These are phyloP conservation scores for Asarcornis scutulata DNA, from an alignment of 2,113 vertebrate species.

Conservation along the genomic window DNA sequence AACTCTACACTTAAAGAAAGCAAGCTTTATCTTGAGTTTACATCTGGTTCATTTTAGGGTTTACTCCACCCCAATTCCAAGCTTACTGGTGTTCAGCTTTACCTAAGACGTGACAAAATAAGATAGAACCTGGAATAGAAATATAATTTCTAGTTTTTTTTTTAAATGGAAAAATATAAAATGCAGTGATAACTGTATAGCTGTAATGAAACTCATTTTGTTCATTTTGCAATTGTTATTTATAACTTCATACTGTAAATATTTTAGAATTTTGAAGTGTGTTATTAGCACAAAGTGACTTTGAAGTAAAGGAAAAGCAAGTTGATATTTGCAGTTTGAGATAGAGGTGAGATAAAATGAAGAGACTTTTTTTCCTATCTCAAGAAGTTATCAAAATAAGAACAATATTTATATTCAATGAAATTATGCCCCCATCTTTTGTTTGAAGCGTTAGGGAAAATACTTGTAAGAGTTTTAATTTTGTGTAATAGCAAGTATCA, in stretches of 20 bases:
- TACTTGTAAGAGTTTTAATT: not conserved
- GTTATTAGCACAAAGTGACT: not conserved
- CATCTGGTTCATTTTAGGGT: not conserved
- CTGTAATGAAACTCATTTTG: not conserved
- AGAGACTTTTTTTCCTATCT: too few relatives aligned
- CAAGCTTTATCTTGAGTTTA: not conserved
- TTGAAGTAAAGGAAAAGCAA: not conserved
- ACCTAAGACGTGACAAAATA: not conserved
- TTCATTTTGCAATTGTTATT: not conserved
- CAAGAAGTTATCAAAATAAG: not conserved
- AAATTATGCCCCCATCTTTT: not conserved
- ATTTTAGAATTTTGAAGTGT: not conserved
- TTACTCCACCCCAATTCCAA: not conserved
- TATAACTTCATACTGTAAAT: not conserved
- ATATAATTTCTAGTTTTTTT: not conserved
- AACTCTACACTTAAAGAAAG: not conserved
- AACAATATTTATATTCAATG: not conserved
- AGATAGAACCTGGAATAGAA: not conserved
- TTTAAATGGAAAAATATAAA: not conserved
- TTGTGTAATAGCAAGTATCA: not conserved
- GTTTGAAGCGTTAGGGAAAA: not conserved
- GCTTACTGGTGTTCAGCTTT: not conserved
- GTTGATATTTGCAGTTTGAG: not conserved
- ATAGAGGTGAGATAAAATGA: not conserved
- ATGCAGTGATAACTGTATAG: not conserved